Evolutionary conservation across 2,888 invertebrate genomes (phyloP).

Genomic region (Calliscelio sp.): DNA sequence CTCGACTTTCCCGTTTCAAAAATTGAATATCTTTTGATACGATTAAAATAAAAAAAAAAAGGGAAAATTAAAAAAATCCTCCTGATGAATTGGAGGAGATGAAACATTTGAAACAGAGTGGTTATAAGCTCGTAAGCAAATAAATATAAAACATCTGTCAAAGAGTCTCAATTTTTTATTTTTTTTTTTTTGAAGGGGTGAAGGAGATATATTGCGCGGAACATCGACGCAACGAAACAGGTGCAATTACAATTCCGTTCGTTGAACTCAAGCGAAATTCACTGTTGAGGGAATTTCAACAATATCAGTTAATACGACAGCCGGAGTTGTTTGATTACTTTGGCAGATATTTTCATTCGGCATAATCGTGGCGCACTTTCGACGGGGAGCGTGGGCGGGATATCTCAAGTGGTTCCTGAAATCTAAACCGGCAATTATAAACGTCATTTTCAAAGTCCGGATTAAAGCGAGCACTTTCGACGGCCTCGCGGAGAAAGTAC

Average conservation of each 20-base stretch:
- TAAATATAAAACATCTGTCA: too few relatives aligned
- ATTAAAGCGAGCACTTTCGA: slow-evolving; percentile 63
- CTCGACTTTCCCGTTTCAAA: too few relatives aligned
- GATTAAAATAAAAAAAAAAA: too few relatives aligned
- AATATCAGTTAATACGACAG: slow-evolving; percentile 48
- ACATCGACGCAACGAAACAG: slow-evolving; percentile 11
- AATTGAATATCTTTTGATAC: too few relatives aligned
- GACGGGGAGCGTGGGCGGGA: slow-evolving; percentile 1
- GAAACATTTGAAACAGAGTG: too few relatives aligned
- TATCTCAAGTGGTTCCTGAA: slow-evolving; percentile 50
- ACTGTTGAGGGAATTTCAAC: slow-evolving; percentile 45
- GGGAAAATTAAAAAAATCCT: too few relatives aligned
- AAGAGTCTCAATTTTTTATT: too few relatives aligned
- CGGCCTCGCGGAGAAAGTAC: slow-evolving; percentile 64
- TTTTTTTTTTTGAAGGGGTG: too few relatives aligned
- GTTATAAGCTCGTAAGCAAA: too few relatives aligned
- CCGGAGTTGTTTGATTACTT: slow-evolving; percentile 45
- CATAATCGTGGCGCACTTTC: slow-evolving; percentile 30
- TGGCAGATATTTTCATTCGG: slow-evolving; percentile 43
- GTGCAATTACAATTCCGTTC: slow-evolving; percentile 49
- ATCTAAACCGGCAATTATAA: slow-evolving; percentile 54
- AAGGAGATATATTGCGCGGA: too few relatives aligned
- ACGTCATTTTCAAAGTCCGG: slow-evolving; percentile 55
- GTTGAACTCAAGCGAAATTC: slow-evolving; percentile 48
- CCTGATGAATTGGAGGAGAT: too few relatives aligned